Percentiles rank a stretch among this genome's conserved stretches.
Conservation (phyloP, 2,113 vertebrate species). For the Apteryx owenii region DNA sequence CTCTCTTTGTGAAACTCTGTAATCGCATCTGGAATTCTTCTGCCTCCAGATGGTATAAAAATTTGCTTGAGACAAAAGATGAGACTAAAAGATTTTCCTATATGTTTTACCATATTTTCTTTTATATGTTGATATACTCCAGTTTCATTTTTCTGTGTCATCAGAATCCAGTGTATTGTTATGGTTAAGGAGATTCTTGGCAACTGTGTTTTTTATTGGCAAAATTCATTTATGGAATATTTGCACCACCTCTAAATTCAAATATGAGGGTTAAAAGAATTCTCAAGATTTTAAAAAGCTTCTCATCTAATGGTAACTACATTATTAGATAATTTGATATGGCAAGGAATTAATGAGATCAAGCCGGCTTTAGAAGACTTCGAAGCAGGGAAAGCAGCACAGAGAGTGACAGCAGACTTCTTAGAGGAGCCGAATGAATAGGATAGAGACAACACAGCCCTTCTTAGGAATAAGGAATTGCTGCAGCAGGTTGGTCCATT, state of each 20-base stretch:
- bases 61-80: background rate
- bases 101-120: background rate
- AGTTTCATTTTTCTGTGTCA: background rate
- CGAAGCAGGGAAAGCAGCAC: background rate
- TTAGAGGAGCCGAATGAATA: accelerated
- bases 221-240: accelerated
- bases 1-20: background rate
- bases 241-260: background rate
- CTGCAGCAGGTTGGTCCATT: background rate
- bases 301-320: background rate
- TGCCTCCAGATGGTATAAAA: background rate
- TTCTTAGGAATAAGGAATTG: background rate
- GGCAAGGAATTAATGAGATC: background rate
- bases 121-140: background rate
- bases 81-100: background rate
- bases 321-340: background rate
- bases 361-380: no score
- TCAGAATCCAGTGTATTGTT: background rate
- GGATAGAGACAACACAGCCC: background rate
- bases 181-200: background rate
- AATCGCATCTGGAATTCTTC: background rate
- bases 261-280: background rate
- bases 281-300: background rate
- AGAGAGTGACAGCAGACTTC: accelerated
- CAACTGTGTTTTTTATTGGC: background rate